Evolutionary conservation across 2,113 vertebrate species (phyloP), one percentile per base, ranked within the genome.

Genomic region (Microcebus lehilahytsara): DNA sequence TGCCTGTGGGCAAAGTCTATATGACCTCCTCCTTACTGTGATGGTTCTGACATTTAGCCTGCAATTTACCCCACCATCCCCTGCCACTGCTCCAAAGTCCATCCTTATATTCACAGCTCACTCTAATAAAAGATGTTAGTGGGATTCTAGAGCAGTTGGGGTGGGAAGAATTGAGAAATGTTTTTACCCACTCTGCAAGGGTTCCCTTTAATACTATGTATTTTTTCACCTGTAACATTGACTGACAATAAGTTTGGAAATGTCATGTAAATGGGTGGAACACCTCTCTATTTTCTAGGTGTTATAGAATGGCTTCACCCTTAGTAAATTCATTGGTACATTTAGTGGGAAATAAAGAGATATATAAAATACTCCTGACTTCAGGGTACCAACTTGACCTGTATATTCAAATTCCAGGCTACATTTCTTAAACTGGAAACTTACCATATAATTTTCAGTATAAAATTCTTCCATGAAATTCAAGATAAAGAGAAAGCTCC

Each of bases 301-400:
- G 16, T 66, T 78, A 75, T 12, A 87, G 27, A 91, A 96, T 79
- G 62, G 3, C 37, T 86, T 58, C 46, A 60, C 17, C 5, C 25
- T 90, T 77, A 60, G 49, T 75, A 56, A 40, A 40, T 46, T 34
- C 25, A 86, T 0, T 58, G 27, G 72, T 40, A 51, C 6, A 27
- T 60, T 62, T 78, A 86, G 22, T 91, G 22, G 56, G 34, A 92
- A 95, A 95, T 86, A 79, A 89, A 85, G 27, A 91, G 23, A 91
- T 42, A 58, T 62, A 66, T 49, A 85, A 83, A 96, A 83, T 79
- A 87, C 5, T 40, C 23, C 66, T 79, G n/a, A 25, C 20, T 89
- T 95, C 79, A 74, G 17, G 81, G 42, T 79, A 62, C 19, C 64
- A 74, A 46, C 56, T 90, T 56, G 46, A n/a, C 71, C 32, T 14